phyloP scores from a whole-genome alignment of 2,888 invertebrate genomes.

The Cataglyphis cursor region DNA sequence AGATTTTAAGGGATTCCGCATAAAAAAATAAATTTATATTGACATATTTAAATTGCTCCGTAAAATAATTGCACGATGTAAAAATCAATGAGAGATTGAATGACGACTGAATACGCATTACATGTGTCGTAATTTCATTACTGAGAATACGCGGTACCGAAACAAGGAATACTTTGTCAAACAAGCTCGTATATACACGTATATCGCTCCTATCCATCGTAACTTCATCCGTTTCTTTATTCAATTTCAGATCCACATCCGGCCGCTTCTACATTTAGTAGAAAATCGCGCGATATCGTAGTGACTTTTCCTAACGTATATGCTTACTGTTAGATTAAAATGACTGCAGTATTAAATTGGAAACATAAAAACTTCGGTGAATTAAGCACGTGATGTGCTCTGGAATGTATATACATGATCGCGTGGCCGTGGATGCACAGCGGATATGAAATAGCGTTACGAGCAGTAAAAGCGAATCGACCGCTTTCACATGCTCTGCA shows the following conservation, averaged over 20 bases:
- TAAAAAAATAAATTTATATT: not conserved
- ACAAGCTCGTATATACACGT: slow-evolving; percentile 26
- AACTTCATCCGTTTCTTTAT: slow-evolving; percentile 23
- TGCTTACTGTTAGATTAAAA: not conserved
- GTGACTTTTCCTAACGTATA: too few relatives aligned
- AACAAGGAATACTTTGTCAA: slow-evolving; percentile 64
- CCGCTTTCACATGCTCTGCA: slow-evolving; percentile 65
- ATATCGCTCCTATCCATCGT: slow-evolving; percentile 23
- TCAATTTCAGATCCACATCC: slow-evolving; percentile 24
- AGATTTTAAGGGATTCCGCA: not conserved
- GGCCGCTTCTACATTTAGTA: slow-evolving; percentile 11
- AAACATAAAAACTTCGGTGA: slow-evolving; percentile 1
- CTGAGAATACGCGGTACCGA: slow-evolving; percentile 36
- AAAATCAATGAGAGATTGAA: not conserved
- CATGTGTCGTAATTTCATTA: slow-evolving; percentile 48
- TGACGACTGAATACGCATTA: not conserved
- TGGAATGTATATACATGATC: slow-evolving; percentile 20
- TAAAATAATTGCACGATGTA: slow-evolving; percentile 16
- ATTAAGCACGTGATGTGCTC: slow-evolving; percentile 10
- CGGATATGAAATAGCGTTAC: slow-evolving; percentile 34
- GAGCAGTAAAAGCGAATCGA: slow-evolving; percentile 73
- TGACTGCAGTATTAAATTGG: not conserved
- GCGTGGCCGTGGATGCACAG: slow-evolving; percentile 4
- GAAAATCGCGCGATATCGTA: not conserved
- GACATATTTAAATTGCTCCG: slow-evolving; percentile 23